Evolutionary conservation across 2,113 vertebrate species (phyloP).

Genomic region (Gadus macrocephalus): DNA sequence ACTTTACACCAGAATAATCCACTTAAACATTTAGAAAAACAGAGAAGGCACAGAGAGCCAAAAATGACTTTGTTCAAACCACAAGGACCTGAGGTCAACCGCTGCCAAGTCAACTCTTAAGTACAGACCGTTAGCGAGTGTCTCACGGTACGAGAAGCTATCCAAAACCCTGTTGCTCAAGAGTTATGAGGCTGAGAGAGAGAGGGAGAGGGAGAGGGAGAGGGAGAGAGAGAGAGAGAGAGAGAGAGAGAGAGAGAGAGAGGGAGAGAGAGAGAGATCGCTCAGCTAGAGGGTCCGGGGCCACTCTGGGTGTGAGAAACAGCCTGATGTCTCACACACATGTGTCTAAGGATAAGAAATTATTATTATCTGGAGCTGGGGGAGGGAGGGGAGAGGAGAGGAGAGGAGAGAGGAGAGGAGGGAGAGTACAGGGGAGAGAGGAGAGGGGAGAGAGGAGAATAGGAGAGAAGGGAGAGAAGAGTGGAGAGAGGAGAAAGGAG

Average conservation of each 20-base stretch:
- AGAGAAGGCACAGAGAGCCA: no score
- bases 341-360: constrained; percentile 22
- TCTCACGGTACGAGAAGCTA: background rate
- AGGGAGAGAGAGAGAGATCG: constrained; percentile 23
- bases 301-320: constrained; percentile 30
- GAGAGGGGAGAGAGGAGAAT: constrained; percentile 3
- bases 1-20: no score
- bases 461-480: background rate
- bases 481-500: no score
- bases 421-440: background rate
- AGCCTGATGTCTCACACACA: constrained; percentile 50
- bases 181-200: constrained; percentile 10
- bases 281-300: constrained; percentile 7
- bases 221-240: no score
- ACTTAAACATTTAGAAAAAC: no score
- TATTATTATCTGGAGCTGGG: constrained; percentile 14
- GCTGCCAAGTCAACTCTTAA: constrained; percentile 6
- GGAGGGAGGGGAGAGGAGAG: no score
- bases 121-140: background rate
- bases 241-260: constrained; percentile 3
- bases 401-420: constrained; percentile 28
- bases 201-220: no score
- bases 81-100: no score
- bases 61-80: no score
- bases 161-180: constrained; percentile 14